These are phyloP conservation scores for Enteromius afrohamiltoni DNA, from an alignment of 2,797 vertebrate species.

Conservation along the genomic window DNA sequence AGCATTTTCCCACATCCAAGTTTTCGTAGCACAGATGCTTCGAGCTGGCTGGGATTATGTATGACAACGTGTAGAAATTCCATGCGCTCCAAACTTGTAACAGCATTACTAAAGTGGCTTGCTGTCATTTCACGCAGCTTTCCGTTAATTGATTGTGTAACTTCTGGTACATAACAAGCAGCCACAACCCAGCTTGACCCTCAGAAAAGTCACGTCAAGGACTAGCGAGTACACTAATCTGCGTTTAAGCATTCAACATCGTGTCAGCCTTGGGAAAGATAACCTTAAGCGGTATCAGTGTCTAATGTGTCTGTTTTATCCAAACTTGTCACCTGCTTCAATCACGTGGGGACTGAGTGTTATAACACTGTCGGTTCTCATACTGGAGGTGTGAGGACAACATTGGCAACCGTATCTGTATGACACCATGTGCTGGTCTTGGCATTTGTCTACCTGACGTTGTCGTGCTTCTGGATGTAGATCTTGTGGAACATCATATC, in stretches of 20 bases:
- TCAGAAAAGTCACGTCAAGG: slow-evolving; percentile 36
- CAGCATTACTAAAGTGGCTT: slow-evolving; percentile 1
- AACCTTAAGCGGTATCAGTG: slow-evolving; percentile 35
- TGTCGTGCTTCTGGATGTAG: slow-evolving; percentile 99
- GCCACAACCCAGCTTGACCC: slow-evolving; percentile 16
- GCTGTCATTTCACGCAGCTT: neutral
- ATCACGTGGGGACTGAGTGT: neutral
- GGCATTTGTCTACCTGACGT: slow-evolving; percentile 87
- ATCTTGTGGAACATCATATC: slow-evolving; percentile 99
- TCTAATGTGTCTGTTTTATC: slow-evolving; percentile 25
- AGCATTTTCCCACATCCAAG: slow-evolving; percentile 50
- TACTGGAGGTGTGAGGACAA: slow-evolving; percentile 41
- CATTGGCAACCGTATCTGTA: neutral
- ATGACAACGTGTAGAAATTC: neutral
- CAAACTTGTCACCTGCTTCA: slow-evolving; percentile 18
- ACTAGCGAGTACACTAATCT: slow-evolving; percentile 22
- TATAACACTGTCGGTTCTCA: slow-evolving; percentile 19
- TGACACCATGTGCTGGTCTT: slow-evolving; percentile 14
- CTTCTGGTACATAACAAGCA: neutral
- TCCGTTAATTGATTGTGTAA: slow-evolving; percentile 18
- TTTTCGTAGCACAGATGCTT: slow-evolving; percentile 53
- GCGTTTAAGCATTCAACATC: slow-evolving; percentile 38
- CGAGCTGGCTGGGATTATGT: slow-evolving; percentile 24
- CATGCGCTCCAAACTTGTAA: neutral
- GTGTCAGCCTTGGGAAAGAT: slow-evolving; percentile 38